Evolutionary conservation across 2,888 invertebrate species (phyloP).

Genomic region (Diadromus collaris): DNA sequence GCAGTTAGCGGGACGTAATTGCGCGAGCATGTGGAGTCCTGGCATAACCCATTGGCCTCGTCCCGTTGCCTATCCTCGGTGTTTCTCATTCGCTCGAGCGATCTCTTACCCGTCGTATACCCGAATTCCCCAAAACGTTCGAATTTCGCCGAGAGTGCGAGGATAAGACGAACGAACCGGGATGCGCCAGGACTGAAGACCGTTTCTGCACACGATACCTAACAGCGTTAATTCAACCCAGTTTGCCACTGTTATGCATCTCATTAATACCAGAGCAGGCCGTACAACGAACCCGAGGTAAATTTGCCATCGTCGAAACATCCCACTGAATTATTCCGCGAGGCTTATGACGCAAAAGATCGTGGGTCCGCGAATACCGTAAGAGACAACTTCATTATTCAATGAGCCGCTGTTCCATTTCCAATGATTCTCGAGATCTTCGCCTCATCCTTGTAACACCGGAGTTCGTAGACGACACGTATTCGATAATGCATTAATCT

Average conservation of each 20-base stretch:
- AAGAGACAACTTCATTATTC: background rate
- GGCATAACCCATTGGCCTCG: conserved; percentile 56
- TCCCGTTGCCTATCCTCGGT: conserved; percentile 1
- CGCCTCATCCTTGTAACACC: background rate
- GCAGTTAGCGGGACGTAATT: conserved; percentile 62
- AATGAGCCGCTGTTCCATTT: background rate
- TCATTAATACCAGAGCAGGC: background rate
- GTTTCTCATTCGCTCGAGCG: conserved; percentile 7
- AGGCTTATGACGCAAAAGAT: background rate
- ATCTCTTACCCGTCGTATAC: conserved; percentile 7
- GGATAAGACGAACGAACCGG: conserved; percentile 36
- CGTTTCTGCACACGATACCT: conserved; percentile 33
- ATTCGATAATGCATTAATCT: background rate
- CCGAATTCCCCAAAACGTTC: conserved; percentile 44
- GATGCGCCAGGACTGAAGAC: background rate
- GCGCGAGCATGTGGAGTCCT: conserved; percentile 60
- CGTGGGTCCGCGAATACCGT: background rate
- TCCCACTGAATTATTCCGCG: conserved; percentile 9
- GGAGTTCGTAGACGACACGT: too few relatives aligned
- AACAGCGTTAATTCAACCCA: conserved; percentile 43
- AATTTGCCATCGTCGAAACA: background rate
- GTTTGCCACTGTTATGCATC: conserved; percentile 30
- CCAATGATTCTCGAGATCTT: background rate
- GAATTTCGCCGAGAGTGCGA: conserved; percentile 47
- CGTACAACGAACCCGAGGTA: background rate